Evolutionary conservation across 2,113 vertebrate species (phyloP).

Genomic region (Pongo abelii): DNA sequence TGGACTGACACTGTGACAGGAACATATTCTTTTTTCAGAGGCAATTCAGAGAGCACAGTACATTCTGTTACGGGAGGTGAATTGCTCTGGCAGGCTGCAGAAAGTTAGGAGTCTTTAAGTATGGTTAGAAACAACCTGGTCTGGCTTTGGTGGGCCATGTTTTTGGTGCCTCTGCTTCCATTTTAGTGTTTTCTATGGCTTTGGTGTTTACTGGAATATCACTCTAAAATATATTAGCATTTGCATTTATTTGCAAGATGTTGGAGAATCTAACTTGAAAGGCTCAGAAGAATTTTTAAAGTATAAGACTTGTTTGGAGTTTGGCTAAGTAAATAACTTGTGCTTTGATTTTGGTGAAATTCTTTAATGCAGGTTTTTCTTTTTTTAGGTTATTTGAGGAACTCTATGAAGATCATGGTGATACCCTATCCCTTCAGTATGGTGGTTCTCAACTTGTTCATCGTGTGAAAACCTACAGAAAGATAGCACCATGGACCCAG

Average conservation of each 20-base stretch:
- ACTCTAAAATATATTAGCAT: constrained; percentile 13
- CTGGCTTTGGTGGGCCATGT: background rate
- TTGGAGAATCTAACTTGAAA: constrained; percentile 17
- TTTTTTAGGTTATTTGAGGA: constrained; percentile 95
- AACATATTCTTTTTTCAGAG: background rate
- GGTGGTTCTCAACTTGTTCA: constrained; percentile 99
- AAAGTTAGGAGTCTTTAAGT: background rate
- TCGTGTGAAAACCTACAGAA: constrained; percentile 97
- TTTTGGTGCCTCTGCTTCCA: background rate
- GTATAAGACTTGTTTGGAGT: background rate
- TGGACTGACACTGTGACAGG: background rate
- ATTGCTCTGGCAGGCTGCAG: background rate
- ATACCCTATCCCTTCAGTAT: constrained; percentile 96
- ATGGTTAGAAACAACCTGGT: background rate
- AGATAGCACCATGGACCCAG: constrained; percentile 98
- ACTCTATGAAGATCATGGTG: constrained; percentile 98
- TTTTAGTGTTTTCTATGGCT: constrained; percentile 6
- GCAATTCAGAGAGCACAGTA: background rate
- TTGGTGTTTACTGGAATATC: background rate
- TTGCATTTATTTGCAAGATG: constrained; percentile 1
- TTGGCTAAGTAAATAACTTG: background rate
- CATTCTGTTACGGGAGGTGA: background rate
- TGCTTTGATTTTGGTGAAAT: constrained; percentile 26
- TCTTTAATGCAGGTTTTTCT: constrained; percentile 35
- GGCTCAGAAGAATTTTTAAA: background rate